Evolutionary conservation across 2,113 vertebrate species (phyloP), one percentile per base, ranked within the genome.

Genomic region (Tetrax tetrax): DNA sequence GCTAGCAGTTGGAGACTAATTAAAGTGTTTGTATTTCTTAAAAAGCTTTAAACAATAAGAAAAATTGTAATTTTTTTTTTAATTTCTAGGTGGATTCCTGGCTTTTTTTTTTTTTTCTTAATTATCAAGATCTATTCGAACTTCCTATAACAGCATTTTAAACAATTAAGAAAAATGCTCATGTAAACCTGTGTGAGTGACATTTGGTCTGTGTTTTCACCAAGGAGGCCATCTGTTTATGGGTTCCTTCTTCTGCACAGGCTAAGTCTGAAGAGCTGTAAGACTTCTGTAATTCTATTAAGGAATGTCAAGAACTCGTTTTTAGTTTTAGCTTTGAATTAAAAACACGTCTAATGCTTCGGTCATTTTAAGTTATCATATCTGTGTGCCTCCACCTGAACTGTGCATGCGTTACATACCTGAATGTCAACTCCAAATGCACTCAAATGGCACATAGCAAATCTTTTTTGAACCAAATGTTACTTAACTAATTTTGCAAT

Each of bases 201-300:
- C 21, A 6, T 57, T 53, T 15, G 6, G 14, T 63, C 37, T 76
- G 38, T 64, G 33, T 83, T 66, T 71, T 80, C 35, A 50, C 47
- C 0, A 0, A 27, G 37, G 61, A 63, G 0, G 6, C 57, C 13
- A 2, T 59, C 22, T 85, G 1, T 33, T 51, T 47, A 27, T 31
- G 41, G 12, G 6, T 57, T 83, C 45, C 41, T 56, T 76, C 37
- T 66, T 83, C 70, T 69, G 15, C 27, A 33, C 20, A 41, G 59
- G 63, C 37, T 8, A n/a, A 43, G 38, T 35, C 25, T 83, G 61
- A 60, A 57, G 61, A 83, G 38, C 25, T 82, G 12, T 24, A 69
- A 70, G 50, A 70, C 9, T 69, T 50, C 3, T 31, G 15, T 70
- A 31, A 65, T 74, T 85, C 57, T 78, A 5, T 37, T 60, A 47